phyloP scores from a whole-genome alignment of 2,797 vertebrate species.

The Aulostomus chinensis region DNA sequence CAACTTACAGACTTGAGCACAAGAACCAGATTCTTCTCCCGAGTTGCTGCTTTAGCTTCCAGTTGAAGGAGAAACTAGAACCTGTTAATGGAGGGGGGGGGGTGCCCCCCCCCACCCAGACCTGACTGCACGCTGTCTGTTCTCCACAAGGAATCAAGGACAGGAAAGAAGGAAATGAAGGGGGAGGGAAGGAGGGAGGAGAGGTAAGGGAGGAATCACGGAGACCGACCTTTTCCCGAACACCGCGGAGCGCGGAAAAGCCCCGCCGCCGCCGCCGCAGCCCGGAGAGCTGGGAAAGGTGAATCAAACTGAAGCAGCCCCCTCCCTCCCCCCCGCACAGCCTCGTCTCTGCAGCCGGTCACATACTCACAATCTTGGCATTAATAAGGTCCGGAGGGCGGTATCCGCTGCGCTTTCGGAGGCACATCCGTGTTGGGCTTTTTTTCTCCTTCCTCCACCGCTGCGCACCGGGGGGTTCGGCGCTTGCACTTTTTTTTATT shows the following conservation, averaged over 20 bases:
- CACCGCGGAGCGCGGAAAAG: constrained; percentile 39
- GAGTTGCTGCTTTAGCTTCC: too few relatives aligned
- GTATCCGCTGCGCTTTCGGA: constrained; percentile 77
- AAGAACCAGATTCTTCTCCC: too few relatives aligned
- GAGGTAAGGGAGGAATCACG: constrained; percentile 17
- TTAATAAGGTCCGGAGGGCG: constrained; percentile 79
- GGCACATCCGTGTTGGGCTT: constrained; percentile 79
- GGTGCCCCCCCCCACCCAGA: too few relatives aligned
- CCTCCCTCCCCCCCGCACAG: not conserved
- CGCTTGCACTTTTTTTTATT: constrained; percentile 4
- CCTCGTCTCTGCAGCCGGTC: constrained; percentile 18
- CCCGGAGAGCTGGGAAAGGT: constrained; percentile 1
- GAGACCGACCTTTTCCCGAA: constrained; percentile 55
- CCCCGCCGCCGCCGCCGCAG: constrained; percentile 27
- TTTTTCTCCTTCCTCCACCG: constrained; percentile 22
- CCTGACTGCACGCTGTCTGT: too few relatives aligned
- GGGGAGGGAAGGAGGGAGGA: not conserved
- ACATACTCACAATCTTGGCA: constrained; percentile 82
- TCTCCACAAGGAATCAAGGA: not conserved
- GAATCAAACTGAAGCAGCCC: constrained; percentile 2
- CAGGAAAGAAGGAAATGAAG: not conserved
- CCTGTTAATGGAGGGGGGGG: too few relatives aligned
- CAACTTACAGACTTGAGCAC: too few relatives aligned
- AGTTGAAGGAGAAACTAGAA: too few relatives aligned
- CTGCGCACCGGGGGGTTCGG: constrained; percentile 16